Percentiles rank a stretch among this genome's conserved stretches.
These are phyloP conservation scores for Aurelia aurita DNA, from an alignment of 30 jellyfish, hydroid and myxozoan genomes.

Conservation along the genomic window DNA sequence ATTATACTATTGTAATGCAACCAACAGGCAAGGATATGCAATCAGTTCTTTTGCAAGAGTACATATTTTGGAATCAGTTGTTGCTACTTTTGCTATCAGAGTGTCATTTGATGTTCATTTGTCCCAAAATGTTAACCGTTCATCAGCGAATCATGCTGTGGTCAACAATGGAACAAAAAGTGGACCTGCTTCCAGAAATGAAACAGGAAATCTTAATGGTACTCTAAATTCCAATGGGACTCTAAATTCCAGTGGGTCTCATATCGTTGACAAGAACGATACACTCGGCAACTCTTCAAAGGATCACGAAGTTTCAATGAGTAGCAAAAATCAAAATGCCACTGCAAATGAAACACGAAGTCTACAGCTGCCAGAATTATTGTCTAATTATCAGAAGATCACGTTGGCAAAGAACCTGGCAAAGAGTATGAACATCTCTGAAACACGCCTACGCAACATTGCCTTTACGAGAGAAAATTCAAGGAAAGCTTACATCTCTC, in stretches of 20 bases:
- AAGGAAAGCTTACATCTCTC: constrained; percentile 27
- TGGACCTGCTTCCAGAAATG: too few relatives aligned
- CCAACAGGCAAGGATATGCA: constrained; percentile 53
- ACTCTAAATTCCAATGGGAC: too few relatives aligned
- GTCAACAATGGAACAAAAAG: too few relatives aligned
- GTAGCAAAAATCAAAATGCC: too few relatives aligned
- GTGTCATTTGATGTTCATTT: constrained; percentile 4
- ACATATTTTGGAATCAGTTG: constrained; percentile 30
- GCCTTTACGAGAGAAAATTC: constrained; percentile 3
- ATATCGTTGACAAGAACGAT: too few relatives aligned
- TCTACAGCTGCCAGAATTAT: constrained; percentile 19
- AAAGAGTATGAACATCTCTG: constrained; percentile 37
- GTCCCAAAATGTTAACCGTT: too few relatives aligned
- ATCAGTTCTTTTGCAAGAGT: constrained; percentile 59
- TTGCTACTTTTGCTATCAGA: constrained; percentile 36
- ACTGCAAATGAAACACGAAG: too few relatives aligned
- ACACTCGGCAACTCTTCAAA: too few relatives aligned
- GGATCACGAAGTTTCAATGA: too few relatives aligned
- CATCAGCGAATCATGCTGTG: too few relatives aligned
- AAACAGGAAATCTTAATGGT: too few relatives aligned
- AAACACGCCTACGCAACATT: constrained; percentile 18
- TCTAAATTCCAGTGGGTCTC: too few relatives aligned
- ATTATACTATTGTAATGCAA: constrained; percentile 56
- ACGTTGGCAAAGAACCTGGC: constrained; percentile 2
- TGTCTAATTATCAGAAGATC: neutral